Conservation (phyloP, 2,113 vertebrate genomes). For the Xyrauchen texanus region DNA sequence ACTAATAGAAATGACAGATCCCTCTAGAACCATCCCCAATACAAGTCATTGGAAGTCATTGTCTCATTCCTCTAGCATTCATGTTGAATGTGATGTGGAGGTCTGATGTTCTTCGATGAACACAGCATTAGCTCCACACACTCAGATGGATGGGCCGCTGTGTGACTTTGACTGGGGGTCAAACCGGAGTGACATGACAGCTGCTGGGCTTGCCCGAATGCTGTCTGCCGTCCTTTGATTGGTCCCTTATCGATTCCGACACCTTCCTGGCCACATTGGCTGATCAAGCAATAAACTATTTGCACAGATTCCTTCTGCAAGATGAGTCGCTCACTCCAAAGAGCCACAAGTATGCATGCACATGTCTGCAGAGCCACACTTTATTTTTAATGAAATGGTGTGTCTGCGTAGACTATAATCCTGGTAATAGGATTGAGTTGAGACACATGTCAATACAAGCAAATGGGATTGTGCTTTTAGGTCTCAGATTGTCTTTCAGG, state of each 20-base stretch:
- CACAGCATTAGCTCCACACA: conserved; percentile 3
- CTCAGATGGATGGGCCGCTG: conserved; percentile 37
- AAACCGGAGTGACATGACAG: conserved; percentile 47
- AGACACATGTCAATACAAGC: conserved; percentile 80
- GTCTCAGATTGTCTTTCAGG: conserved; percentile 58
- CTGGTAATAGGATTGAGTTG: conserved; percentile 78
- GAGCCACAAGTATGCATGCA: conserved; percentile 32
- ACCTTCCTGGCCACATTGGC: conserved; percentile 82
- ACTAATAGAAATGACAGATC: not conserved
- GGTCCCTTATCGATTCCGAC: conserved; percentile 80
- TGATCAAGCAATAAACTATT: conserved; percentile 85
- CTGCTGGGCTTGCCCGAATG: conserved; percentile 68
- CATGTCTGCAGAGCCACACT: conserved; percentile 60
- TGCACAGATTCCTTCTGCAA: conserved; percentile 75
- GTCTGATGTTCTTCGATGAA: conserved; percentile 37
- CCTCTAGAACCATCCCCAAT: not conserved
- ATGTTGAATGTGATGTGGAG: conserved; percentile 5
- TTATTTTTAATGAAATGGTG: conserved; percentile 81
- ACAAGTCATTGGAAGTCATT: not conserved
- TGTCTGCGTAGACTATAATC: conserved; percentile 78
- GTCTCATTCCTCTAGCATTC: not conserved
- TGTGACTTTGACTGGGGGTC: conserved; percentile 45
- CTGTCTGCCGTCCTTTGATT: conserved; percentile 76
- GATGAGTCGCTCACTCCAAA: conserved; percentile 76
- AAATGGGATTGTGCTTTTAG: conserved; percentile 78